These are phyloP conservation scores for Ciconia stormi DNA, from an alignment of 2,113 vertebrate species.

Conservation along the genomic window DNA sequence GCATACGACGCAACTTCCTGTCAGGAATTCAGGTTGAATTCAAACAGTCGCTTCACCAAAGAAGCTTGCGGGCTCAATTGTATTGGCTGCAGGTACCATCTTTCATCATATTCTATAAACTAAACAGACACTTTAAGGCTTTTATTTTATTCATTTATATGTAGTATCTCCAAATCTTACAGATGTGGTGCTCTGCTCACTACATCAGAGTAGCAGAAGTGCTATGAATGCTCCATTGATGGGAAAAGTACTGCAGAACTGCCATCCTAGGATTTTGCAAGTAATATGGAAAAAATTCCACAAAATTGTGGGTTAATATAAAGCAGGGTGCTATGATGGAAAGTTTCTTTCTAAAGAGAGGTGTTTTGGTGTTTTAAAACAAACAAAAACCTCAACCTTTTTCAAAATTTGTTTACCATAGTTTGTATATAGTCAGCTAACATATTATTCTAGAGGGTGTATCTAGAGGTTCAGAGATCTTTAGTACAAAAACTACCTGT, in stretches of 20 bases:
- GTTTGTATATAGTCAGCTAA: background rate
- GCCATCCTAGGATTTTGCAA: background rate
- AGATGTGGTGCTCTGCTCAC: rapidly evolving
- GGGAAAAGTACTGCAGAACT: background rate
- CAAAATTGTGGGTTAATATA: background rate
- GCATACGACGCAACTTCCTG: constrained; percentile 89
- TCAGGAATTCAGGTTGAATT: constrained; percentile 93
- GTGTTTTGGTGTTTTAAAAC: background rate
- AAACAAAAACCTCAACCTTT: background rate
- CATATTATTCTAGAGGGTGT: background rate
- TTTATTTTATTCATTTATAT: background rate
- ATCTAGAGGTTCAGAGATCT: background rate
- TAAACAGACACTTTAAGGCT: background rate
- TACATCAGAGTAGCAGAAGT: background rate
- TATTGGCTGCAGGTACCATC: constrained; percentile 91
- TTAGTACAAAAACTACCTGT: background rate
- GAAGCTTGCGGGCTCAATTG: constrained; percentile 89
- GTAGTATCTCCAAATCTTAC: background rate
- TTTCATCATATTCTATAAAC: constrained; percentile 31
- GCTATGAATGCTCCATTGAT: background rate
- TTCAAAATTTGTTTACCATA: background rate
- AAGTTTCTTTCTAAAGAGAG: background rate
- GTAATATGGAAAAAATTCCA: background rate
- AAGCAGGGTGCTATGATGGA: background rate
- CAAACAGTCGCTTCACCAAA: constrained; percentile 91